Evolutionary conservation across 2,113 vertebrate genomes (phyloP), one percentile per base, ranked within the genome.

Genomic region (Gallinago paraguaiae): DNA sequence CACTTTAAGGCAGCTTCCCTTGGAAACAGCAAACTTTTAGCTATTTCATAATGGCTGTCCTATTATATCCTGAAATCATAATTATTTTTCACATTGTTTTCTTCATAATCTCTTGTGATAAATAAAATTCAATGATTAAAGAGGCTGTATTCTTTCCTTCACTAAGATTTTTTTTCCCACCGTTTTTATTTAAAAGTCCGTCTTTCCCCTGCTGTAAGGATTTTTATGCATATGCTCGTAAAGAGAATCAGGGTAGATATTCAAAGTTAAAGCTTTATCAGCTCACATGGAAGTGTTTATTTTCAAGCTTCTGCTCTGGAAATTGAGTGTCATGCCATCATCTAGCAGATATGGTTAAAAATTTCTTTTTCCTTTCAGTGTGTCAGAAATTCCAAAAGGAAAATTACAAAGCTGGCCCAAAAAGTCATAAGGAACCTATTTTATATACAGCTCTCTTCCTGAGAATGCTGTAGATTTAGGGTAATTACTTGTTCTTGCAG

Each of bases 381-480:
- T 90, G 71, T 95, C 91, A 93, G 64, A 92, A 86, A 92, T 90
- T 95, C 94, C 69, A 67, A 67, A 79, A 90, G 69, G 86, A 95
- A 92, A 94, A 76, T 90, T 68, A 70, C 63, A 80, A 67, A 83
- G 50, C 89, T 83, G 43, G 25, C n/a, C 82, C 82, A 50, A 90
- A 76, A 88, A 91, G 60, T 80, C 92, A 91, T 93, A 94, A 92
- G 93, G 85, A 95, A 93, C 43, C 6, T 80, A 92, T 97, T 95
- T 96, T 72, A 72, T 85, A 79, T 86, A 79, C 45, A 72, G 70
- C 33, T 61, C 15, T 68, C 45, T 82, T 93, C 57, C 96, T 85
- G 88, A 22, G 72, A 93, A 94, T 45, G 69, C 69, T 86, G 45
- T 84, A 94, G 83, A 46, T 95, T 96, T 54, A 54, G 86, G 70